Evolutionary conservation across 2,888 invertebrate genomes (phyloP).

Genomic region (Rhagonycha lutea): DNA sequence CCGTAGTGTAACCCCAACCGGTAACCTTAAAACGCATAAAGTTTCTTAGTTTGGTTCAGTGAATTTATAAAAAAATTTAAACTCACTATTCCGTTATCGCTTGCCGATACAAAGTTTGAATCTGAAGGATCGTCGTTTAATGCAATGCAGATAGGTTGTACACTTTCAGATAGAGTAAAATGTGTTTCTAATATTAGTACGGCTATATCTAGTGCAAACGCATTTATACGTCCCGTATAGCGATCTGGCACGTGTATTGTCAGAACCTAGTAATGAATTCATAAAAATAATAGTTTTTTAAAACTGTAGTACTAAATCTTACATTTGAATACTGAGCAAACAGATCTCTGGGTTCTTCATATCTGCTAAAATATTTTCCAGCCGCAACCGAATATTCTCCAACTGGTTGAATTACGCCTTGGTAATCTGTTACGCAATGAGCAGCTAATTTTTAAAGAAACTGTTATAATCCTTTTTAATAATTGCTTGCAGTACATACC

Average conservation of each 20-base stretch:
- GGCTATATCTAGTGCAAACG: conserved; percentile 47
- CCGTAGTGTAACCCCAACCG: too few relatives aligned
- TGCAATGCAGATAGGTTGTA: conserved; percentile 49
- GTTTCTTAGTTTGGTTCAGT: too few relatives aligned
- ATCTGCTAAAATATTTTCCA: conserved; percentile 44
- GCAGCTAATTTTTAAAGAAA: neutral
- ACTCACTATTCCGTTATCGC: conserved; percentile 37
- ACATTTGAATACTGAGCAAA: conserved; percentile 5
- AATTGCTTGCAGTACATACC: neutral
- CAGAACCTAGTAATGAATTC: conserved; percentile 29
- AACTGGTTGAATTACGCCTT: conserved; percentile 21
- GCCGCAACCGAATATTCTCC: too few relatives aligned
- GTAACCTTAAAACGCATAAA: too few relatives aligned
- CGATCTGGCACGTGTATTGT: conserved; percentile 32
- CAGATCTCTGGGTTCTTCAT: too few relatives aligned
- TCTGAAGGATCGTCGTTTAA: conserved; percentile 29
- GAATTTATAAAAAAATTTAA: neutral
- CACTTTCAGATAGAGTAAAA: conserved; percentile 43
- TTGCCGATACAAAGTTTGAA: conserved; percentile 9
- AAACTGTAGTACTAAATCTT: neutral
- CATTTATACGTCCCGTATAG: conserved; percentile 36
- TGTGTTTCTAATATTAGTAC: conserved; percentile 41
- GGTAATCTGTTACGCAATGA: neutral
- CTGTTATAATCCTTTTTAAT: too few relatives aligned
- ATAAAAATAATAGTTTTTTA: neutral